Percentiles rank a stretch among this genome's conserved stretches.
These are phyloP conservation scores for Ptychobarbus kaznakovi DNA, from an alignment of 2,797 vertebrate species.

Conservation along the genomic window DNA sequence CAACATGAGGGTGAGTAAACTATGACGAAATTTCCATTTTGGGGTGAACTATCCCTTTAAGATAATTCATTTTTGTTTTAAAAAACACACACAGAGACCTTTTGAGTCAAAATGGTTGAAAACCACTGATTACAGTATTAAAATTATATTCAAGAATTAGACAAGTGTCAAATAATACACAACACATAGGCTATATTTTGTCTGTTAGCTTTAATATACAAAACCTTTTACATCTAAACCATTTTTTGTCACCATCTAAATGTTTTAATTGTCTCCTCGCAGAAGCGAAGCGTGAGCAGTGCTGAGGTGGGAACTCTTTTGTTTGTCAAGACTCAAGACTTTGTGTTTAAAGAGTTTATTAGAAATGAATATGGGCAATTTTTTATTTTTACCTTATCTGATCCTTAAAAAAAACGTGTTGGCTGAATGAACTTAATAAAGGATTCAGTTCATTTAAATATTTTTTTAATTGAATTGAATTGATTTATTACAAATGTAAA, in stretches of 20 bases:
- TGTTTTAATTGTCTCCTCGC: constrained; percentile 35
- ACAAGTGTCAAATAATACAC: background rate
- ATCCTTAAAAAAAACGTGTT: background rate
- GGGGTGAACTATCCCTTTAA: no score
- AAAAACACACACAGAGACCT: no score
- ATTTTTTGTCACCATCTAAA: background rate
- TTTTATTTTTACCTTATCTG: background rate
- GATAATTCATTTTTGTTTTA: no score
- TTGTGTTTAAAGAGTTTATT: background rate
- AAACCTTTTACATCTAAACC: background rate
- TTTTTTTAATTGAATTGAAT: background rate
- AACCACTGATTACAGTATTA: background rate
- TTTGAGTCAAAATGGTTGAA: background rate
- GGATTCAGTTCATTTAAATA: background rate
- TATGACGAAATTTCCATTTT: no score
- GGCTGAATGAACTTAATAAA: background rate
- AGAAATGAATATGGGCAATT: background rate
- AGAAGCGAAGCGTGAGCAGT: constrained; percentile 72
- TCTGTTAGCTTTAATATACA: background rate
- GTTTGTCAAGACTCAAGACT: background rate
- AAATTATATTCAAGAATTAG: background rate
- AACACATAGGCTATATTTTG: background rate
- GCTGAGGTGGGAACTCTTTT: constrained; percentile 62
- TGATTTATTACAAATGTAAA: background rate
- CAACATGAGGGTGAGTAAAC: no score